Base-by-base conservation (phyloP, 2,888 invertebrate species). In the Helleia helle region DNA sequence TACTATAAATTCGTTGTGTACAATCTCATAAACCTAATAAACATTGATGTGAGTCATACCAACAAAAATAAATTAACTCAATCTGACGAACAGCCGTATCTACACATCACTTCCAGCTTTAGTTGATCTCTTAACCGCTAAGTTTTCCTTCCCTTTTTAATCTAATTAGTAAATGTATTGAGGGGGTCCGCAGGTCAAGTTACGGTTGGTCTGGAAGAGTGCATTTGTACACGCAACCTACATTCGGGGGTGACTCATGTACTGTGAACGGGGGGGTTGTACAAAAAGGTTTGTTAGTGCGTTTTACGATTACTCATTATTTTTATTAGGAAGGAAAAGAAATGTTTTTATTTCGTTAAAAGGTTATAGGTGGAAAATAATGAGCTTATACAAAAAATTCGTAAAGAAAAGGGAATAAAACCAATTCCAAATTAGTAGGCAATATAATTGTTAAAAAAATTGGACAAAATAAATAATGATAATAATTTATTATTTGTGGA, bases 191-290 rank as follows among this genome's bases (percentile, higher is more conserved):
- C 36, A 46, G 68, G 44, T 65, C 67, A 63, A 50, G 55, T 58
- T 58, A 58, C 43, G 45, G 22, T 57, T 62, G 69, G 31, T 24
- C 37, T 34, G 12, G 41, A 44, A 43, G 54, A 63, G 53, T 65
- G 62, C 65, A 67, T 54, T 58, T 46, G 43, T 53, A 56, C 72
- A 73, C 72, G 72, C 72, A 62, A 71, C 52, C 52, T 58, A 54
- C 47, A 39, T 43, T 48, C 49, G 34, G 48, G 49, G 51, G 60
- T 71, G 71, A 70, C 48, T 71, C 71, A 71, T 52, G 38, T 51
- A 46, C 48, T 46, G 45, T 47, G 40, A 48, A 54, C 53, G 43
- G 44, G 50, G 48, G 44, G 40, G 38, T 37, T 47, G 50, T 55
- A 43, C 44, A 48, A 44, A 56, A 50, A 54, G 47, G 45, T 51